Evolutionary conservation across 1,140 invertebrate species (phyloP).

Genomic region (Listronotus bonariensis): DNA sequence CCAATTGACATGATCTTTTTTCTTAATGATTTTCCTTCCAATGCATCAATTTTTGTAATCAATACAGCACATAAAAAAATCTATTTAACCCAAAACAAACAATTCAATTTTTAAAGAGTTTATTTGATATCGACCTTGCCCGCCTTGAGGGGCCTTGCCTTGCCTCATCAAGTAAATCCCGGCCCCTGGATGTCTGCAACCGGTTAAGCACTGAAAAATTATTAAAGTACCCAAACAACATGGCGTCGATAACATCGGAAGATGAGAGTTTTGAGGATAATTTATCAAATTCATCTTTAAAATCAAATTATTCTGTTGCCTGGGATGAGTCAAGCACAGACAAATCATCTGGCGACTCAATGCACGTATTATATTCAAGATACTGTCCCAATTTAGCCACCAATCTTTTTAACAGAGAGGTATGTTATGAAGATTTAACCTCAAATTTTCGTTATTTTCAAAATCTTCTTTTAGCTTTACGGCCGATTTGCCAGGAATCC

Average conservation of each 20-base stretch:
- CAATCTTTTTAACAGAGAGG: conserved; percentile 53
- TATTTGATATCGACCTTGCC: no score
- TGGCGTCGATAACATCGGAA: conserved; percentile 45
- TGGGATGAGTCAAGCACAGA: conserved; percentile 25
- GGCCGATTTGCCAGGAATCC: conserved; percentile 50
- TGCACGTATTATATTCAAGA: neutral
- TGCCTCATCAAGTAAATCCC: neutral
- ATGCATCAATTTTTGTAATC: no score
- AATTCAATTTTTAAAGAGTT: no score
- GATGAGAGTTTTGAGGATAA: conserved; percentile 43
- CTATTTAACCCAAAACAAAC: no score
- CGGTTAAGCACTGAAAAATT: neutral
- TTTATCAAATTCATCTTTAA: conserved; percentile 43
- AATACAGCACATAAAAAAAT: no score
- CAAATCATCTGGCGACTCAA: neutral
- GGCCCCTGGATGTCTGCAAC: neutral
- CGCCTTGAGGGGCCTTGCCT: no score
- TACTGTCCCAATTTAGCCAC: conserved; percentile 46
- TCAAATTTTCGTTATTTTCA: conserved; percentile 35
- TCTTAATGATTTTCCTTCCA: no score
- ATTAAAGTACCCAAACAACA: conserved; percentile 39
- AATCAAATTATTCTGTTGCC: conserved; percentile 31
- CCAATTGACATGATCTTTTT: no score
- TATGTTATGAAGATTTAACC: conserved; percentile 44
- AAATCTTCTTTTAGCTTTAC: conserved; percentile 46